A percentile compares a stretch with the other conserved stretches of the same genome.
These are phyloP conservation scores for Gandaritis pyraliata DNA, from an alignment of 2,888 invertebrate species.

Conservation along the genomic window DNA sequence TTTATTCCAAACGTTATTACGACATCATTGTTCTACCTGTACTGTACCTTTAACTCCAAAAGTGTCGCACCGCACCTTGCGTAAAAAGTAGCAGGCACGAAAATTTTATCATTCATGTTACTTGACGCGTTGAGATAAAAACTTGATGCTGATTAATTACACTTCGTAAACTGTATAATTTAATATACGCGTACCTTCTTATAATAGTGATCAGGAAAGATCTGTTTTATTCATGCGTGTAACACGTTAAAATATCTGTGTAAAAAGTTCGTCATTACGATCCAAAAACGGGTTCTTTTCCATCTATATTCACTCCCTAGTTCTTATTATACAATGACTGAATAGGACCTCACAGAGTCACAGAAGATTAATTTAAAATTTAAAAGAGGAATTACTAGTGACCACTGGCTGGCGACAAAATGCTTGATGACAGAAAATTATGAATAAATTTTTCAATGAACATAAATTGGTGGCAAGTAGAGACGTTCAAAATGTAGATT, in stretches of 20 bases:
- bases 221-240: slow-evolving; percentile 40
- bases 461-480: slow-evolving; percentile 54
- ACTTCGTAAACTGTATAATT: slow-evolving; percentile 55
- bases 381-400: slow-evolving; percentile 11
- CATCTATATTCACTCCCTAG: slow-evolving; percentile 25
- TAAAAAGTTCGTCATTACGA: slow-evolving; percentile 22
- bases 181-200: slow-evolving; percentile 44
- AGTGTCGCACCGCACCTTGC: slow-evolving; percentile 47
- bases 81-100: slow-evolving; percentile 49
- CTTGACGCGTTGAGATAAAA: slow-evolving; percentile 56
- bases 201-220: slow-evolving; percentile 32
- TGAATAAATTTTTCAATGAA: slow-evolving; percentile 53
- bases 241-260: slow-evolving; percentile 30
- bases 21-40: slow-evolving; percentile 29
- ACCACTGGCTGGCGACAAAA: slow-evolving; percentile 22
- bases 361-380: slow-evolving; percentile 14
- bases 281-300: slow-evolving; percentile 15
- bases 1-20: slow-evolving; percentile 43
- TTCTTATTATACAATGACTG: slow-evolving; percentile 20
- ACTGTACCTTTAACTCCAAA: slow-evolving; percentile 29
- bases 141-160: slow-evolving; percentile 61
- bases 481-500: slow-evolving; percentile 46
- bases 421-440: slow-evolving; percentile 31
- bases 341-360: slow-evolving; percentile 28
- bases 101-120: slow-evolving; percentile 52